Conservation (phyloP, 2,888 invertebrate species). For the Megastigmus dorsalis region DNA sequence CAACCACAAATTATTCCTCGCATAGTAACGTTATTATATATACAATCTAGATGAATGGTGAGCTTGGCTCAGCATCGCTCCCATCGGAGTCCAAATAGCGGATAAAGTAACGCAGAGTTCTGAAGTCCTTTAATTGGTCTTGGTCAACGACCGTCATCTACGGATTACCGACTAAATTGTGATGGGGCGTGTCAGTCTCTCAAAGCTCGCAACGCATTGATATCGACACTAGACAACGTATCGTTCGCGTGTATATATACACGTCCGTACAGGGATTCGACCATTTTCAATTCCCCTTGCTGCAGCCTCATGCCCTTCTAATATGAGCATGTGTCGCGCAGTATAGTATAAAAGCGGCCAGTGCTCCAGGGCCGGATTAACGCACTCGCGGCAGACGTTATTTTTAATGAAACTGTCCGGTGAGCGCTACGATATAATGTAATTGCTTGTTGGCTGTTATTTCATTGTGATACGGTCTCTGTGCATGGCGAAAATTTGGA, state of each 20-base stretch:
- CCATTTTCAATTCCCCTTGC: conserved; percentile 35
- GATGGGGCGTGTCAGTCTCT: too few relatives aligned
- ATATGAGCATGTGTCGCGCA: neutral
- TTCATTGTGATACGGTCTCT: neutral
- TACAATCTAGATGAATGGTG: too few relatives aligned
- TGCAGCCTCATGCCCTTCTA: neutral
- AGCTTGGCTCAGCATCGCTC: neutral
- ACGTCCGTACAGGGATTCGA: neutral
- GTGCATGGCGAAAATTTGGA: too few relatives aligned
- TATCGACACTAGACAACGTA: too few relatives aligned
- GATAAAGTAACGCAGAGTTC: neutral
- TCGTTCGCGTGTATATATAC: too few relatives aligned
- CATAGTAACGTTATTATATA: too few relatives aligned
- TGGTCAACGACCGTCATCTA: neutral
- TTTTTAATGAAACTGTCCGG: conserved; percentile 24
- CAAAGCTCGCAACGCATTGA: neutral
- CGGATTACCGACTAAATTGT: neutral
- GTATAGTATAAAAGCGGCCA: too few relatives aligned
- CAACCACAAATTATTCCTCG: too few relatives aligned
- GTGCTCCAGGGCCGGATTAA: too few relatives aligned
- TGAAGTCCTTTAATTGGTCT: conserved; percentile 13
- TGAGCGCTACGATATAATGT: neutral
- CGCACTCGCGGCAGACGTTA: neutral
- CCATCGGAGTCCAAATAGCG: neutral
- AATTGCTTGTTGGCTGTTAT: conserved; percentile 8